phyloP scores from a whole-genome alignment of 2,113 vertebrate species.

The Gallinago undulata region DNA sequence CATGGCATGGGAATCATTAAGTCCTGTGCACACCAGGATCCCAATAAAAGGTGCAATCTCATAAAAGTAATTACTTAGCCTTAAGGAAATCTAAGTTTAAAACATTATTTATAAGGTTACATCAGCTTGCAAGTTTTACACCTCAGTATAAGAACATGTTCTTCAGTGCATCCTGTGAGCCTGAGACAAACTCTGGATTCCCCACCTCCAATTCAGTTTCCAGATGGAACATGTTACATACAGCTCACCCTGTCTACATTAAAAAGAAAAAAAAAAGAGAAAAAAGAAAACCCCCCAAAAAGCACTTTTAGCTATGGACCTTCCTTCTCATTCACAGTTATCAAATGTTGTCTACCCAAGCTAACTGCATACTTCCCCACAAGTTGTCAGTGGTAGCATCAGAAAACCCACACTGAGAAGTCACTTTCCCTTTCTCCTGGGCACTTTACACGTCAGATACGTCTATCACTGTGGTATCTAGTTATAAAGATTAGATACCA shows the following conservation, averaged over 20 bases:
- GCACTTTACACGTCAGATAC: not conserved
- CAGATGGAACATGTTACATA: not conserved
- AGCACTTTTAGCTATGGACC: not conserved
- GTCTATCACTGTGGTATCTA: not conserved
- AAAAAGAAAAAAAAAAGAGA: not conserved
- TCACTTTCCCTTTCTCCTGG: not conserved
- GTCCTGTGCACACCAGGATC: not conserved
- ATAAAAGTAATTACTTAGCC: not conserved
- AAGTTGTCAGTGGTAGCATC: not conserved
- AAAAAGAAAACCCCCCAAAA: not conserved
- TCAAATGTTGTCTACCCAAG: not conserved
- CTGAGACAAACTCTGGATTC: not conserved
- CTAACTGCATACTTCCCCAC: not conserved
- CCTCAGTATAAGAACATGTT: fast-evolving
- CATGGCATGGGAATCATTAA: not conserved
- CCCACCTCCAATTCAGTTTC: not conserved
- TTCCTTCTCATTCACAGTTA: not conserved
- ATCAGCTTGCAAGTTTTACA: not conserved
- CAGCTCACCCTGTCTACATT: not conserved
- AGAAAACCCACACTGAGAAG: not conserved
- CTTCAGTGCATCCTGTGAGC: not conserved
- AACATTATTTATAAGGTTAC: not conserved
- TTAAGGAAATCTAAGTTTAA: not conserved
- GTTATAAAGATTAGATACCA: constrained; percentile 35
- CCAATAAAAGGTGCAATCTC: not conserved